Base-by-base conservation (phyloP, 2,888 invertebrate species). In the Drosophila robusta region DNA sequence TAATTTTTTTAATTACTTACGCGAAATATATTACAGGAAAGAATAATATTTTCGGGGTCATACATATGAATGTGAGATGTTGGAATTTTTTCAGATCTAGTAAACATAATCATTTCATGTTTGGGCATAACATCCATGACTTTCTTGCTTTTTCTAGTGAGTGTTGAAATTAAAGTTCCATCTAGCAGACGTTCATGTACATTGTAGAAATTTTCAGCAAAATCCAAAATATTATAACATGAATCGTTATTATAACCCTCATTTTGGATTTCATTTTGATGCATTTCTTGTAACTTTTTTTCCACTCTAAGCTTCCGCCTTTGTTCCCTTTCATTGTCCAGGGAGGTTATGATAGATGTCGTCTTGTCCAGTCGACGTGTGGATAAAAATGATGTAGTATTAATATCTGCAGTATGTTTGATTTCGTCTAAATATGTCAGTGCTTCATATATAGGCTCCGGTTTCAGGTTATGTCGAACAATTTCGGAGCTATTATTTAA, bases 11-110 rank as follows among this genome's bases (percentile, higher is more conserved):
- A 18, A 3, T 4, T 11, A 81, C 94, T 94, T 93, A 97, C 98
- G 92, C 97, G 95, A 92, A 98, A 98, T 74, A 98, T 96, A 75
- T 95, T 95, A 88, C 98, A 97, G 4, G 98, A 97, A 0, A 97
- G 94, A 51, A 96, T 95, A 38, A 98, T 95, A 91, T 98, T 98
- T 91, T 98, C 98, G 0, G 98, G 97, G 93, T 98, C 98, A 91
- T 98, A 98, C 93, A 98, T 95, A 89, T 98, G 98, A 86, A 98
- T 96, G 92, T 98, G 98, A 0, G 98, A 98, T 54, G 96, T 97
- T 0, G 98, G 97, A 80, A 98, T 98, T 63, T 95, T 95, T 87
- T 96, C 96, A 44, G 96, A 96, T 90, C 97, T 96, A 90, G 97
- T 96, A 91, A 96, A 98, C 0, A 95, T 95, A 22, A 98, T 95